A percentile compares a stretch with the other conserved stretches of the same genome.
These are phyloP conservation scores for Anolis apletophallus DNA, from an alignment of 2,797 vertebrate genomes.

Conservation along the genomic window DNA sequence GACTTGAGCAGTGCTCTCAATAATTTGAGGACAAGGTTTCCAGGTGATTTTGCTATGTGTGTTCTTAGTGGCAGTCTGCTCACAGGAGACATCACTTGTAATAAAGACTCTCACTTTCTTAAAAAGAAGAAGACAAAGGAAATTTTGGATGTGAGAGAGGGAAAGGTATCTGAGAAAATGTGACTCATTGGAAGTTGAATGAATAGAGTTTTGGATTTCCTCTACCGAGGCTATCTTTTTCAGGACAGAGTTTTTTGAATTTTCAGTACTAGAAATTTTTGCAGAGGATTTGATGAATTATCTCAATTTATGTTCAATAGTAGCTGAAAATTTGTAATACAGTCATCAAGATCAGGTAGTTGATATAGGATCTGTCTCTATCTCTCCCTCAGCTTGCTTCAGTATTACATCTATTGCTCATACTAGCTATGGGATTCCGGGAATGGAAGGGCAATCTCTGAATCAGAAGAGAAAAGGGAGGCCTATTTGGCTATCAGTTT, in stretches of 20 bases:
- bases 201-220: background rate
- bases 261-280: background rate
- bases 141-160: background rate
- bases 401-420: too few species aligned
- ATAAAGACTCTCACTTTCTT: background rate
- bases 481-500: background rate
- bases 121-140: background rate
- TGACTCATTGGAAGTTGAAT: background rate
- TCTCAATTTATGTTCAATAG: too few species aligned
- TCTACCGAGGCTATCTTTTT: background rate
- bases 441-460: background rate
- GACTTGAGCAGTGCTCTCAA: background rate
- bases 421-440: too few species aligned
- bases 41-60: background rate
- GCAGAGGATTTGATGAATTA: background rate
- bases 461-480: background rate
- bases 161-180: background rate
- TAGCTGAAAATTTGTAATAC: too few species aligned
- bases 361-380: too few species aligned
- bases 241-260: background rate
- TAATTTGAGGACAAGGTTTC: background rate
- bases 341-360: too few species aligned
- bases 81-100: background rate
- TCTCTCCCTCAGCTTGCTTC: too few species aligned
- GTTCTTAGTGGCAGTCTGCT: background rate